Evolutionary conservation across 1,140 invertebrate species (phyloP).

Genomic region (Agrypnia vestita): DNA sequence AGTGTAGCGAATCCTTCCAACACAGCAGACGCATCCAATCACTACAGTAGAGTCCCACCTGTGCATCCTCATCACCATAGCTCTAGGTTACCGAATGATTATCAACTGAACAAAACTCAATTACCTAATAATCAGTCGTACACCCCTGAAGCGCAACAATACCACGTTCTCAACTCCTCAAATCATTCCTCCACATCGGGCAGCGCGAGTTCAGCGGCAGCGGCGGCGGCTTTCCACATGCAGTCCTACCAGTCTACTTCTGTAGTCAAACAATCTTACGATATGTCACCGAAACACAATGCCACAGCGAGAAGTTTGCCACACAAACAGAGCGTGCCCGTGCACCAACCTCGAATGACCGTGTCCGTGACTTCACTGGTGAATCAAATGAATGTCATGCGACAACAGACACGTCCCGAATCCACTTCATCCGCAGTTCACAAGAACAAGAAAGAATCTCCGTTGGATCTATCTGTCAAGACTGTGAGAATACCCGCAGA

Average conservation of each 20-base stretch:
- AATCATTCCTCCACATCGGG: conserved; percentile 22
- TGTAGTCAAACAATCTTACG: conserved; percentile 65
- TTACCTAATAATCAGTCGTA: conserved; percentile 25
- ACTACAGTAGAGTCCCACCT: conserved; percentile 47
- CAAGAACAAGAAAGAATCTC: conserved; percentile 79
- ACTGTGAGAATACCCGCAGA: conserved; percentile 89
- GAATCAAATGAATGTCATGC: conserved; percentile 70
- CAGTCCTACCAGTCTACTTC: conserved; percentile 63
- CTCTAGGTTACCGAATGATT: conserved; percentile 43
- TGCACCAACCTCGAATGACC: conserved; percentile 69
- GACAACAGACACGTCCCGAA: conserved; percentile 58
- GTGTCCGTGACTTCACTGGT: conserved; percentile 70
- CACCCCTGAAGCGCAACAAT: conserved; percentile 23
- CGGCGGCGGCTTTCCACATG: conserved; percentile 36
- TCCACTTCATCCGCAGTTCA: conserved; percentile 10
- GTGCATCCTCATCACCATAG: conserved; percentile 34
- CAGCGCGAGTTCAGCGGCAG: neutral
- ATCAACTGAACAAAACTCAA: conserved; percentile 50
- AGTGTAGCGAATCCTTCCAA: neutral
- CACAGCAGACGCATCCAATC: conserved; percentile 30
- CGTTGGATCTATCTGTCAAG: conserved; percentile 88
- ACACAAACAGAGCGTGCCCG: conserved; percentile 65
- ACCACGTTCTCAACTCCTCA: conserved; percentile 14
- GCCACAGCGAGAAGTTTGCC: conserved; percentile 10
- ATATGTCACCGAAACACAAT: conserved; percentile 63